Evolutionary conservation across 1,140 invertebrate genomes (phyloP), one percentile per base, ranked within the genome.

Genomic region (Drosophila bifasciata): DNA sequence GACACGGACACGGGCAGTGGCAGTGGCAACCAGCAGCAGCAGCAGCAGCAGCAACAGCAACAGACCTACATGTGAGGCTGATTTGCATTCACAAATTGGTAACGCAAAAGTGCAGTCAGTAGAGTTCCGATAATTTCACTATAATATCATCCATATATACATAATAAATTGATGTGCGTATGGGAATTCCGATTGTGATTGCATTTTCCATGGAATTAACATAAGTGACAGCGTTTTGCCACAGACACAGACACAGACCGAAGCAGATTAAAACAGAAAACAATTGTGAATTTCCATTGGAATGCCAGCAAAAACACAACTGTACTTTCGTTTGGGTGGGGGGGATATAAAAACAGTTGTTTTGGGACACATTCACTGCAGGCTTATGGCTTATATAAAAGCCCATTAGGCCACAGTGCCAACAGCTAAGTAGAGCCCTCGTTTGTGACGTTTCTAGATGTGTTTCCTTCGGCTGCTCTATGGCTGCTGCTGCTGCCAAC

Each of bases 51-150:
- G 19, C 19, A 21, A 1, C 19, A 2, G 8, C 53, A 9, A 16
- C 41, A 25, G 13, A 49, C 56, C 55, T 67, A 51, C 44, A 62
- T 58, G 36, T 53, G 32, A 25, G 1, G 28, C 45, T 67, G 61
- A 68, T 80, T 80, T 80, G 79, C 79, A 77, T 73, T 67, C 45
- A 61, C 73, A 83, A 80, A 80, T 80, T 83, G 79, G 78, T 83
- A 83, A 77, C 58, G n/a, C n/a, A 61, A 60, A 80, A 83, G 71
- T 57, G 56, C 56, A 50, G 50, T 46, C 51, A 25, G 19, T 25
- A 57, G 11, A 13, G n/a, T n/a, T 11, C 5, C 11, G 32, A 36
- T 13, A 13, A 36, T 13, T 36, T 3, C 32, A 13, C 32, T 13
- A 13, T 36, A 36, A 36, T 4, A 36, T 5, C 3, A 36, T 13